Conservation (phyloP, 92 coral and sea anemone genomes). For the Paramuricea clavata region DNA sequence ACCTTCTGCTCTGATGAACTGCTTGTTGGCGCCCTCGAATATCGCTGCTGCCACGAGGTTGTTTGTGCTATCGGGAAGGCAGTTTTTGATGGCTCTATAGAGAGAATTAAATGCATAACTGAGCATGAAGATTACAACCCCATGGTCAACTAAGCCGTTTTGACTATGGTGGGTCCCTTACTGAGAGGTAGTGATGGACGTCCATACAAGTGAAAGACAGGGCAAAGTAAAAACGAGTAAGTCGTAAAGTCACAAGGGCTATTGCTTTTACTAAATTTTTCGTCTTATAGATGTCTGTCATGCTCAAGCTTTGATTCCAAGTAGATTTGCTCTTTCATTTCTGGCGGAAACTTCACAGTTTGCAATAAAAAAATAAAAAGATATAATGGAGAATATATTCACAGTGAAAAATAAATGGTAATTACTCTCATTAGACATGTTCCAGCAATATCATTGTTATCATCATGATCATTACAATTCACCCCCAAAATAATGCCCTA, state of each 20-base stretch:
- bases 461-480: no score
- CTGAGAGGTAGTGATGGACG: constrained; percentile 22
- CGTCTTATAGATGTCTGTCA: not conserved
- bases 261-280: not conserved
- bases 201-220: constrained; percentile 15
- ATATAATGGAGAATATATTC: no score
- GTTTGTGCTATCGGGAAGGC: constrained; percentile 16
- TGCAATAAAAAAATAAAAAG: no score
- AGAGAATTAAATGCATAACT: not conserved
- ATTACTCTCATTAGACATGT: no score
- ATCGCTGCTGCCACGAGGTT: constrained; percentile 11
- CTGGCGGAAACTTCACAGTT: no score
- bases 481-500: no score
- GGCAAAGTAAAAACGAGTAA: constrained; percentile 22
- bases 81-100: constrained; percentile 23
- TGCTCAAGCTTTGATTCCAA: not conserved
- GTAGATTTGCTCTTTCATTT: not conserved
- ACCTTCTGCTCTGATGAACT: constrained; percentile 12
- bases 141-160: constrained; percentile 3
- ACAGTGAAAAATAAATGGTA: no score
- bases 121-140: constrained; percentile 21
- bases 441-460: no score
- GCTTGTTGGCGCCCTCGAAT: constrained; percentile 34
- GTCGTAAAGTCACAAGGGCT: constrained; percentile 5
- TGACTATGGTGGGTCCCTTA: constrained; percentile 23